Evolutionary conservation across 2,113 vertebrate species (phyloP), one percentile per base, ranked within the genome.

Genomic region (Heterotilapia buettikoferi): DNA sequence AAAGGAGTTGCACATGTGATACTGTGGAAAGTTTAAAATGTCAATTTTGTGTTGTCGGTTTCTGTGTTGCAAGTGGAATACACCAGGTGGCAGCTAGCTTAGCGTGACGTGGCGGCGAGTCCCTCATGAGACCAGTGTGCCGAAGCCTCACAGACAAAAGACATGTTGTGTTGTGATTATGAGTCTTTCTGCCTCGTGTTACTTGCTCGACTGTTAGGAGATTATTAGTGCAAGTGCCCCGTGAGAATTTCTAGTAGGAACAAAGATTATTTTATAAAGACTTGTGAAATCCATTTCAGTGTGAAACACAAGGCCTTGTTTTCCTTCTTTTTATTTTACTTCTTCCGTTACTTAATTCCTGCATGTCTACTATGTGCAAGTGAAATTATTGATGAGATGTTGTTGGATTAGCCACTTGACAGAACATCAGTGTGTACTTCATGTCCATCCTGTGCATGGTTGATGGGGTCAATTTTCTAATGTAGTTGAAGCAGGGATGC

Each of bases 111-210:
- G 19, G 40, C 79, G 89, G 82, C 13, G 26, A 76, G 14, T 29
- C 26, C 57, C 38, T 82, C 76, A 56, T 80, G 76, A 80, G 68
- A 90, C 73, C 83, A 45, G n/a, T 38, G 43, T 63, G 31, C 40
- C 52, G 63, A 82, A 88, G 79, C 56, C 47, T 52, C 83, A 18
- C 56, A 89, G 53, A 95, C 93, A 95, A 92, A 93, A 87, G 85
- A 53, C 78, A 33, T 53, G 54, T 87, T 93, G 84, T 93, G 13
- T 80, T 54, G 88, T 76, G 88, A 90, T 92, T 90, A 80, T 84
- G 57, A 80, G 52, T 47, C 85, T 18, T 7, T 87, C 29, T 31
- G 47, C 80, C 47, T 73, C 78, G 82, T 82, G 53, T 88, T 88
- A 53, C 5, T 1, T 61, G 80, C 43, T 40, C 16, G 16, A 13